phyloP scores from a whole-genome alignment of 1,140 invertebrate species.

The Drosophila seguyi region DNA sequence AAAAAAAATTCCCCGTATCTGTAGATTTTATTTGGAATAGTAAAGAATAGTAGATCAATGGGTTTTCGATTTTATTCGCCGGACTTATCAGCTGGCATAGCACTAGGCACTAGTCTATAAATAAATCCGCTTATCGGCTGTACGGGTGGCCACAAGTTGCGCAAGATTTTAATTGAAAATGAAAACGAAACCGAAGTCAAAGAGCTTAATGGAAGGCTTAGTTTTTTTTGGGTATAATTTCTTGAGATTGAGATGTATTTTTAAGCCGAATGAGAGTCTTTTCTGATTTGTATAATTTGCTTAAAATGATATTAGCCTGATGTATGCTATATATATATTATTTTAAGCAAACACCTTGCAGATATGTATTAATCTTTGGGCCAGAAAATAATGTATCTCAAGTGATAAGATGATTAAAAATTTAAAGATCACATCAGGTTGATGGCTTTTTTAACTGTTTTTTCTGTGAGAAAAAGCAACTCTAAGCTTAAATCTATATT shows the following conservation, averaged over 20 bases:
- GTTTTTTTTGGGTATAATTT: background rate
- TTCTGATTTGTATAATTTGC: background rate
- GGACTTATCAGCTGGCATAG: conserved; percentile 46
- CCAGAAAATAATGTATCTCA: background rate
- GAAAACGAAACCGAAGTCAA: conserved; percentile 1
- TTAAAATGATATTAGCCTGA: background rate
- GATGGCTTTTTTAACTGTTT: background rate
- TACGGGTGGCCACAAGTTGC: conserved; percentile 20
- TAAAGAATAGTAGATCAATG: conserved; percentile 16
- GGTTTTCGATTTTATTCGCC: background rate
- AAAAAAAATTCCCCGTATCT: conserved; percentile 1
- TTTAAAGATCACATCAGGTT: background rate
- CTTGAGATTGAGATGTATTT: no score
- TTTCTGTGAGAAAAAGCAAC: no score
- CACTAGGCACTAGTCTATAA: conserved; percentile 58
- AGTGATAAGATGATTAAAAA: background rate
- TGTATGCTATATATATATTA: background rate
- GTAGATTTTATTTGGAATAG: background rate
- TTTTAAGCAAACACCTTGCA: background rate
- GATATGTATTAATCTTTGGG: background rate
- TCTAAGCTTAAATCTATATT: no score
- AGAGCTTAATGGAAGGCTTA: background rate
- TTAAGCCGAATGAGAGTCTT: no score
- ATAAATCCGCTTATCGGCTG: conserved; percentile 62
- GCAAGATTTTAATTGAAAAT: conserved; percentile 42